Evolutionary conservation across 2,113 vertebrate genomes (phyloP).

Genomic region (Conger conger): DNA sequence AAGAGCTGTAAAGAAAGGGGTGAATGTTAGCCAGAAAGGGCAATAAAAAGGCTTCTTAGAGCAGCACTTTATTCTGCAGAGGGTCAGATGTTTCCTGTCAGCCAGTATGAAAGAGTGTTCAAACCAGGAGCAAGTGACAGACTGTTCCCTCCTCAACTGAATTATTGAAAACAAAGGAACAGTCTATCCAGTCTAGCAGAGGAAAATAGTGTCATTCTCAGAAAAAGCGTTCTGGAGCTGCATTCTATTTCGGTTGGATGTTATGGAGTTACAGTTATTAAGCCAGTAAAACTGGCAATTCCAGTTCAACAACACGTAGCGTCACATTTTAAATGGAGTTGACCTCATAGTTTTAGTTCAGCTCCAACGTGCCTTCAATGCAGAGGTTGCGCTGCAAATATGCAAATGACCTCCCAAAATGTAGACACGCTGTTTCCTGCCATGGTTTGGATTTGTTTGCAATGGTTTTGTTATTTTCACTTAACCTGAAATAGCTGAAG

Average conservation of each 20-base stretch:
- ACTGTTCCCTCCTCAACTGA: neutral
- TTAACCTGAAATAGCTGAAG: neutral
- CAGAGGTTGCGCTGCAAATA: neutral
- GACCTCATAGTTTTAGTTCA: neutral
- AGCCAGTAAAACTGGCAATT: neutral
- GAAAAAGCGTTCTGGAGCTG: neutral
- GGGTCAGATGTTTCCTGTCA: conserved; percentile 8
- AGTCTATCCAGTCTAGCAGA: neutral
- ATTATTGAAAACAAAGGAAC: neutral
- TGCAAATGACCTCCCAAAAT: neutral
- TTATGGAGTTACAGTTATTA: neutral
- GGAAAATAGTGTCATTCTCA: neutral
- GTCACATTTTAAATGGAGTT: neutral
- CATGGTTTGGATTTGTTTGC: neutral
- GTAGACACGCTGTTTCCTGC: neutral
- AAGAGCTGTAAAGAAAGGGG: neutral
- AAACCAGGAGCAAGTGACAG: neutral
- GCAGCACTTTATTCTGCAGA: neutral
- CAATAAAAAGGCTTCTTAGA: neutral
- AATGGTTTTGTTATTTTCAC: neutral
- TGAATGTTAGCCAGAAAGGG: neutral
- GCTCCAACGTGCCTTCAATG: neutral
- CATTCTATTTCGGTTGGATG: neutral
- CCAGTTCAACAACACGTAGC: neutral
- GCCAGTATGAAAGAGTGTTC: neutral